Evolutionary conservation across 2,113 vertebrate species (phyloP).

Genomic region (Limanda limanda): DNA sequence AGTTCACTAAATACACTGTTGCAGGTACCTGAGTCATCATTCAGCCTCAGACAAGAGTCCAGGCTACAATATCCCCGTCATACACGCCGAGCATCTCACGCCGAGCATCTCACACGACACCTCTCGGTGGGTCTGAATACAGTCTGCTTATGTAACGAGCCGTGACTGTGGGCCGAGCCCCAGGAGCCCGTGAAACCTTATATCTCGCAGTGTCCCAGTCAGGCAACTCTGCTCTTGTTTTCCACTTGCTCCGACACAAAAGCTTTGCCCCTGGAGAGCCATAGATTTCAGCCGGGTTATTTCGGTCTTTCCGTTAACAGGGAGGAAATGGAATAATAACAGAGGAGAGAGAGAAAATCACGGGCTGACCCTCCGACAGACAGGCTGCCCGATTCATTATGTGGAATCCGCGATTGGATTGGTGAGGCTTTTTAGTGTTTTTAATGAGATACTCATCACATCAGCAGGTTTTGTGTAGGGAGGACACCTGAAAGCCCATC

Average conservation of each 20-base stretch:
- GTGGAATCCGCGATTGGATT: constrained; percentile 34
- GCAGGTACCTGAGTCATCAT: constrained; percentile 25
- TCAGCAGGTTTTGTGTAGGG: constrained; percentile 12
- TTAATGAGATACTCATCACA: constrained; percentile 21
- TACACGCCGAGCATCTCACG: constrained; percentile 36
- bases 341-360: constrained; percentile 63
- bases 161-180: constrained; percentile 52
- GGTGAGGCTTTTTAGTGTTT: constrained; percentile 38
- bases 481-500: background rate
- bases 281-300: constrained; percentile 79
- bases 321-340: constrained; percentile 83
- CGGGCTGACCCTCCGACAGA: constrained; percentile 52
- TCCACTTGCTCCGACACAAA: constrained; percentile 79
- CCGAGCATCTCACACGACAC: constrained; percentile 39
- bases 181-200: constrained; percentile 64
- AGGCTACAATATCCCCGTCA: constrained; percentile 23
- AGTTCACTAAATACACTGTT: constrained; percentile 20
- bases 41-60: constrained; percentile 34
- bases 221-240: constrained; percentile 66
- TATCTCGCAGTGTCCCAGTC: constrained; percentile 56
- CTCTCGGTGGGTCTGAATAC: constrained; percentile 20
- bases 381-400: constrained; percentile 23
- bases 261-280: constrained; percentile 74
- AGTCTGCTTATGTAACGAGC: constrained; percentile 60
- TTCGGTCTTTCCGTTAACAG: constrained; percentile 77